These are phyloP conservation scores for Hypomesus transpacificus DNA, from an alignment of 2,113 vertebrate genomes.

Conservation along the genomic window DNA sequence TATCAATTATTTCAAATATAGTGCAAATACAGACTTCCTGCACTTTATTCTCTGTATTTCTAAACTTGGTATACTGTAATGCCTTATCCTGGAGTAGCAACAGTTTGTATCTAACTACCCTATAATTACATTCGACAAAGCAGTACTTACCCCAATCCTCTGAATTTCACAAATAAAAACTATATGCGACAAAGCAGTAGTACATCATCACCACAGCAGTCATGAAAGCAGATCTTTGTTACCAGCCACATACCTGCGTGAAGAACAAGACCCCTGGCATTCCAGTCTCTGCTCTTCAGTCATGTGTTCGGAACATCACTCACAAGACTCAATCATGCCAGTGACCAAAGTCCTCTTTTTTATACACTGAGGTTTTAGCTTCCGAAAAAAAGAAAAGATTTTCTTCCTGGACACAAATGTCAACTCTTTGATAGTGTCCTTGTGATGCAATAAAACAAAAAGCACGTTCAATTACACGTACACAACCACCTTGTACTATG, in stretches of 20 bases:
- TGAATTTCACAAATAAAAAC: background rate
- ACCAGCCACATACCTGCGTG: conserved; percentile 44
- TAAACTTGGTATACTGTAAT: too few relatives aligned
- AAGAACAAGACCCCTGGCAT: conserved; percentile 39
- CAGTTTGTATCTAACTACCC: too few relatives aligned
- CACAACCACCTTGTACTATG: too few relatives aligned
- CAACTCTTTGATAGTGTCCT: background rate
- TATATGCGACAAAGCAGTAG: too few relatives aligned
- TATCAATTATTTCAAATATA: background rate
- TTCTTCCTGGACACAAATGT: conserved; percentile 10
- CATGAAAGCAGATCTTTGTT: too few relatives aligned
- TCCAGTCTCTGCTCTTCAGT: conserved; percentile 23
- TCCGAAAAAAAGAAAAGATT: conserved; percentile 28
- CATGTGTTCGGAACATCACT: conserved; percentile 42
- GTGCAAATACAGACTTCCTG: background rate
- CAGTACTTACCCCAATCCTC: too few relatives aligned
- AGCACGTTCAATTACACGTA: background rate
- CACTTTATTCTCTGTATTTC: too few relatives aligned
- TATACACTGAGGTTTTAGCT: conserved; percentile 54
- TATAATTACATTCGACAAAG: too few relatives aligned
- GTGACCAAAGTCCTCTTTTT: conserved; percentile 63
- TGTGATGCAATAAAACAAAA: background rate
- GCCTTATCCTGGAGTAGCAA: too few relatives aligned
- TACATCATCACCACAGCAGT: too few relatives aligned
- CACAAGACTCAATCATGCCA: conserved; percentile 53